Percentiles rank a stretch among this genome's conserved stretches.
Evolutionary conservation across 2,888 invertebrate species (phyloP).

Genomic region (Mystacides longicornis): DNA sequence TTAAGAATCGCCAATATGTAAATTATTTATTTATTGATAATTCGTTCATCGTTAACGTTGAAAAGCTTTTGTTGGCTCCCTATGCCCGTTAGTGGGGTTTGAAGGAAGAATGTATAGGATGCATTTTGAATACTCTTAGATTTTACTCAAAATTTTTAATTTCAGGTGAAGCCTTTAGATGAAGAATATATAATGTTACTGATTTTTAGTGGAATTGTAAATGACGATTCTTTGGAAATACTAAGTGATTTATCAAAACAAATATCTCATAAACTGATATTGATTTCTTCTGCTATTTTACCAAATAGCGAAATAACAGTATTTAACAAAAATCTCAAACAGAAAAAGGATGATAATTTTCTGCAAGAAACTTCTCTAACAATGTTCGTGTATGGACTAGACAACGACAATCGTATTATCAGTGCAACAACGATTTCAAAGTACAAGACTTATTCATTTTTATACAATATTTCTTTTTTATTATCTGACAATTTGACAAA

Average conservation of each 20-base stretch:
- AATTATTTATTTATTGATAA: too few species aligned
- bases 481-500: background rate
- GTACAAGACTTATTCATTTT: background rate
- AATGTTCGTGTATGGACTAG: constrained; percentile 28
- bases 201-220: constrained; percentile 37
- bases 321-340: constrained; percentile 1
- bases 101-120: too few species aligned
- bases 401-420: constrained; percentile 11
- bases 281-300: constrained; percentile 38
- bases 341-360: background rate
- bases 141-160: too few species aligned
- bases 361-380: constrained; percentile 21
- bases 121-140: too few species aligned
- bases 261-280: constrained; percentile 40
- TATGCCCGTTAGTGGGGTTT: too few species aligned
- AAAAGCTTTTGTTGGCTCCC: too few species aligned
- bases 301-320: constrained; percentile 28
- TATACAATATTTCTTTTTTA: background rate
- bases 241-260: constrained; percentile 33
- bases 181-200: constrained; percentile 40
- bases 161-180: constrained; percentile 43
- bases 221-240: constrained; percentile 37
- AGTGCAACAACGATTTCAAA: background rate
- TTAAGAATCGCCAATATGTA: too few species aligned
- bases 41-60: too few species aligned